These are phyloP conservation scores for Panagrolaimus sp. DNA, from an alignment of 1,140 invertebrate species.

Conservation along the genomic window DNA sequence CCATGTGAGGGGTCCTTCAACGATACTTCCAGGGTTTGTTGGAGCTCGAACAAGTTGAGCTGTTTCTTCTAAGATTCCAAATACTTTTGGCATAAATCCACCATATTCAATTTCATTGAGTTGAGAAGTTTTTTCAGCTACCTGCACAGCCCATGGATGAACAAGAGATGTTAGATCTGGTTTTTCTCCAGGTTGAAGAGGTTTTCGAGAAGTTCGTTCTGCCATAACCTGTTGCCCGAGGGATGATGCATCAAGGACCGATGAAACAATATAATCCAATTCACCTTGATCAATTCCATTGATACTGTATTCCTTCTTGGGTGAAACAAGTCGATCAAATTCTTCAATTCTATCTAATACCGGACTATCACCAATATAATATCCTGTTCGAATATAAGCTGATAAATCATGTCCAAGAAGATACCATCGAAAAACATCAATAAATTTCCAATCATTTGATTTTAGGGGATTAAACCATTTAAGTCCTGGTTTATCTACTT, in stretches of 20 bases:
- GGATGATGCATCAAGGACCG: neutral
- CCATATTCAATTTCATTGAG: constrained; percentile 30
- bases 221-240: neutral
- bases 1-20: constrained; percentile 43
- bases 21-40: constrained; percentile 15
- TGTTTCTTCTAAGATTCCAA: neutral
- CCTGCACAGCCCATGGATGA: constrained; percentile 24
- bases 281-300: constrained; percentile 10
- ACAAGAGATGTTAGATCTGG: neutral
- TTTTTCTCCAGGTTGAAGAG: neutral
- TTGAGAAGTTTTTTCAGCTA: constrained; percentile 31
- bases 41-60: neutral
- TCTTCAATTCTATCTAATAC: neutral
- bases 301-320: neutral
- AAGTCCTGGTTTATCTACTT: neutral
- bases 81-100: neutral
- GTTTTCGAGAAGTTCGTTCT: neutral
- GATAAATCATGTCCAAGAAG: neutral
- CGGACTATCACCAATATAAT: neutral
- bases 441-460: neutral
- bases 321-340: neutral
- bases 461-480: constrained; percentile 30
- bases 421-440: constrained; percentile 8
- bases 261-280: neutral
- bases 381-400: neutral